Conservation (phyloP, 2,113 vertebrate species). For the Bothrops jararaca region DNA sequence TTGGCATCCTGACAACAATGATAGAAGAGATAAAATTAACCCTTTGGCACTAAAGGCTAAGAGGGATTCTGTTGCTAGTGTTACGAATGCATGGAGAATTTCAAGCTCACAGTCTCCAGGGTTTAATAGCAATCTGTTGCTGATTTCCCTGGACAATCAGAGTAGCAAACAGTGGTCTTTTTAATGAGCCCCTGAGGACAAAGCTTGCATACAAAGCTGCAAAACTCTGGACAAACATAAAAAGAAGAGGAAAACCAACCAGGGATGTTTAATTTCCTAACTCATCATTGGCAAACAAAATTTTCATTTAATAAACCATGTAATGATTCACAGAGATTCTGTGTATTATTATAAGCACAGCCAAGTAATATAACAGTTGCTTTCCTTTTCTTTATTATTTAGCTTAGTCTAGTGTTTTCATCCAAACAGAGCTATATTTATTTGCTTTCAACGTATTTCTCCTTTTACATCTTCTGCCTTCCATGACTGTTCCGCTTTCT, state of each 20-base stretch:
- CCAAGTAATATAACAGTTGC: constrained; percentile 71
- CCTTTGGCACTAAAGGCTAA: constrained; percentile 40
- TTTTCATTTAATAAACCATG: constrained; percentile 77
- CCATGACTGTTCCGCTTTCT: constrained; percentile 17
- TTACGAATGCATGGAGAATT: constrained; percentile 45
- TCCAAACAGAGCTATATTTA: constrained; percentile 60
- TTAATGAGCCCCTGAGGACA: constrained; percentile 71
- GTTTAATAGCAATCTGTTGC: constrained; percentile 74
- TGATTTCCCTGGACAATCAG: constrained; percentile 72
- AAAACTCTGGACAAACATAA: constrained; percentile 72
- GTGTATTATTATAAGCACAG: constrained; percentile 74
- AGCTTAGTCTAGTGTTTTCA: constrained; percentile 53
- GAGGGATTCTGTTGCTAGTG: constrained; percentile 22
- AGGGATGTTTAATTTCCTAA: constrained; percentile 74
- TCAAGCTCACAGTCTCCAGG: constrained; percentile 43
- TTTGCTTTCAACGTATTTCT: constrained; percentile 58
- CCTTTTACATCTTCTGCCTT: constrained; percentile 45
- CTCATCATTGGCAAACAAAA: constrained; percentile 73
- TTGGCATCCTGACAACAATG: constrained; percentile 69
- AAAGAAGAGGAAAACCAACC: constrained; percentile 66
- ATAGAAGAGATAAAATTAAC: constrained; percentile 56
- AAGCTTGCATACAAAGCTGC: constrained; percentile 61
- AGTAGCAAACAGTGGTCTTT: constrained; percentile 67
- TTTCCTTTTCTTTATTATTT: constrained; percentile 61
- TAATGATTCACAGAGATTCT: constrained; percentile 76